Evolutionary conservation across 2,797 vertebrate genomes (phyloP), one percentile per base, ranked within the genome.

Genomic region (Paratrypauchen microcephalus): DNA sequence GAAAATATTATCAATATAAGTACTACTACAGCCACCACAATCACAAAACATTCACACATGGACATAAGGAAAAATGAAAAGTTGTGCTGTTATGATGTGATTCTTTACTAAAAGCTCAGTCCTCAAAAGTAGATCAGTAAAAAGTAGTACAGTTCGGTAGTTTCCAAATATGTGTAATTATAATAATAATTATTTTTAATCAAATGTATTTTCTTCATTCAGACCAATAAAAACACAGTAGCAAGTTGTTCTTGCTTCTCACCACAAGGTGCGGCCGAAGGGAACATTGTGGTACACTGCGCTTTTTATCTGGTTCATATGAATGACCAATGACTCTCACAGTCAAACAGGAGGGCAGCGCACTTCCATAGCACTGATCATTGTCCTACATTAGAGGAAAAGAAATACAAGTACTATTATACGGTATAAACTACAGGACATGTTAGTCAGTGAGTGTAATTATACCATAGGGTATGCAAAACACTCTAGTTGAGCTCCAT

Each of bases 261-360:
- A 95, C 95, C 91, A 97, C 93, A 86, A 78, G 86, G 72, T 91
- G 75, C 13, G 85, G 92, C 7, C 94, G 92, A 66, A 98, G 81
- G 56, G 83, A 79, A 72, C 93, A 96, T 2, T 69, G 78, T 32
- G 97, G 96, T 36, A 90, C 55, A 55, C 94, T 95, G 77, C 93
- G 95, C 21, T 96, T 91, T 23, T 71, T 83, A 66, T 82, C 85
- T 18, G 78, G 80, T 72, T 88, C 71, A 68, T 95, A 97, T 0
- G 94, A 97, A 78, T 97, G 95, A 0, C 94, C 96, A 48, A 83
- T 91, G 19, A 93, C 93, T 69, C 87, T 93, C 73, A 99, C 82
- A 1, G 91, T 96, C 81, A 97, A 86, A 78, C 95, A 97, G 95
- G 95, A 96, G 0, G 97, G 93, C 65, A 95, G 71, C 11, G 93